A percentile compares a stretch with the other conserved stretches of the same genome.
phyloP scores from a whole-genome alignment of 2,113 vertebrate species.

The Clarias batrachus region DNA sequence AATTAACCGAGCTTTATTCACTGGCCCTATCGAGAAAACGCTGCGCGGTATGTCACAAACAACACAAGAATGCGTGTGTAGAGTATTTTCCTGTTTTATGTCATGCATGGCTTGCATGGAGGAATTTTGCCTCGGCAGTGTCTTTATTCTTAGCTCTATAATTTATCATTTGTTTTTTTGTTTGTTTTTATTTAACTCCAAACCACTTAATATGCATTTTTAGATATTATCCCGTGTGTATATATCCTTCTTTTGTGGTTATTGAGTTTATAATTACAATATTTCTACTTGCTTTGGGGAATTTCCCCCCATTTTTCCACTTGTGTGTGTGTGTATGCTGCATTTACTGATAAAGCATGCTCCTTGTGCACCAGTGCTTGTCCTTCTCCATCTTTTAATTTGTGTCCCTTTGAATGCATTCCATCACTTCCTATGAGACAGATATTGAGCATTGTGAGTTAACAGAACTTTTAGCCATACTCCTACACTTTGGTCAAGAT shows the following conservation, averaged over 20 bases:
- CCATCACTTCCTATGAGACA: not conserved
- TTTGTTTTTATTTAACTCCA: not conserved
- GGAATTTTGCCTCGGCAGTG: not conserved
- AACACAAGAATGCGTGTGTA: not conserved
- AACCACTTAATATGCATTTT: not conserved
- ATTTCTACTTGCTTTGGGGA: not conserved
- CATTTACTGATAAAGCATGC: not conserved
- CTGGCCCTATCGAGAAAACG: slow-evolving; percentile 37
- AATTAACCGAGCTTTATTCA: slow-evolving; percentile 39
- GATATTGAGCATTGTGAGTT: not conserved
- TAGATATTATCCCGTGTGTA: not conserved
- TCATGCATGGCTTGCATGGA: not conserved
- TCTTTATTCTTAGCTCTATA: not conserved
- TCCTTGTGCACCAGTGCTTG: not conserved
- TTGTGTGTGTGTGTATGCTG: not conserved
- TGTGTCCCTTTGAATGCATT: not conserved
- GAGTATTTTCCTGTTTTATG: not conserved
- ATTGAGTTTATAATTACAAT: not conserved
- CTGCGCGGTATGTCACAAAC: slow-evolving; percentile 44
- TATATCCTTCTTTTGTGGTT: not conserved
- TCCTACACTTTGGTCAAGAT: not conserved
- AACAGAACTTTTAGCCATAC: not conserved
- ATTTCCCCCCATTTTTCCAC: not conserved
- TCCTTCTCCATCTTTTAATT: not conserved
- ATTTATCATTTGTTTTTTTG: not conserved